A percentile compares a stretch with the other conserved stretches of the same genome.
phyloP scores from a whole-genome alignment of 2,888 invertebrate species.

The Nomada fucata region DNA sequence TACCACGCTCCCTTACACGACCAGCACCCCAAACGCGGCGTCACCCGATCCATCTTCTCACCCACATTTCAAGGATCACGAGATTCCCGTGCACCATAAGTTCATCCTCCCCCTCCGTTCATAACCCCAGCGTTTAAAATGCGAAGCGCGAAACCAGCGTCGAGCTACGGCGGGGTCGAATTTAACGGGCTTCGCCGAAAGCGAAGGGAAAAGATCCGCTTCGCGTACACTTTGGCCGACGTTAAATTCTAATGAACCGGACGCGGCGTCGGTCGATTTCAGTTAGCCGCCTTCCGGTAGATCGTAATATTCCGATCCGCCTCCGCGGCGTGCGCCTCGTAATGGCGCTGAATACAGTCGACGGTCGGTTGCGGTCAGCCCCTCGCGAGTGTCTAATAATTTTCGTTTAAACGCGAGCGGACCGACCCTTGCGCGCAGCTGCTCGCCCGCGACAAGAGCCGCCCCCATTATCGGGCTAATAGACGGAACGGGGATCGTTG shows the following conservation, averaged over 20 bases:
- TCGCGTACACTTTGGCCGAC: slow-evolving; percentile 66
- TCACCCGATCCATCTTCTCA: neutral
- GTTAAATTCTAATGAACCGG: slow-evolving; percentile 72
- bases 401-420: slow-evolving; percentile 65
- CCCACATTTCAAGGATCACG: neutral
- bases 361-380: slow-evolving; percentile 58
- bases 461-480: slow-evolving; percentile 72
- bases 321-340: slow-evolving; percentile 29
- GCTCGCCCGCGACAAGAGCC: slow-evolving; percentile 54
- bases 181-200: slow-evolving; percentile 31
- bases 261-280: slow-evolving; percentile 57
- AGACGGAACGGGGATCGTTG: slow-evolving; percentile 69
- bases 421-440: slow-evolving; percentile 65
- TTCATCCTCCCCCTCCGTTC: neutral
- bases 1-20: no score
- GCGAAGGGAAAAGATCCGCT: slow-evolving; percentile 68
- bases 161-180: slow-evolving; percentile 15
- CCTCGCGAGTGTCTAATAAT: slow-evolving; percentile 68
- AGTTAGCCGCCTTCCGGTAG: slow-evolving; percentile 52
- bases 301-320: slow-evolving; percentile 54
- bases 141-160: slow-evolving; percentile 4
- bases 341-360: slow-evolving; percentile 58
- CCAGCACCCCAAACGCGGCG: neutral
- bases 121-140: neutral
- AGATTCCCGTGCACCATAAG: neutral